phyloP scores from a whole-genome alignment of 2,797 vertebrate species.

The Girardinus metallicus region DNA sequence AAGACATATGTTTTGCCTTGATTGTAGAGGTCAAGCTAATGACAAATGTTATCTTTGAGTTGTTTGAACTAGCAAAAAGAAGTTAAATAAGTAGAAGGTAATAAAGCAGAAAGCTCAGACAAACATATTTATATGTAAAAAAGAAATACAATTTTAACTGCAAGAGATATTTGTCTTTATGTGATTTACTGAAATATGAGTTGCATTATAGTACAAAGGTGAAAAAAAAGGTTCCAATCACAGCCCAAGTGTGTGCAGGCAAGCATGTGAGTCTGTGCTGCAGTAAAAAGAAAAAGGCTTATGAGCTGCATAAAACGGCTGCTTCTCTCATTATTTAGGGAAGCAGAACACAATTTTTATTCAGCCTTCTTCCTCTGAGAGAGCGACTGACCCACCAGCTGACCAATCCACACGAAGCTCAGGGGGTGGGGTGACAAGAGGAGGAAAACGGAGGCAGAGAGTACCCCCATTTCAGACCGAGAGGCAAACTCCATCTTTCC shows the following conservation, averaged over 20 bases:
- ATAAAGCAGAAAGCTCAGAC: conserved; percentile 68
- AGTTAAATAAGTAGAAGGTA: conserved; percentile 76
- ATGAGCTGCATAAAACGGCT: conserved; percentile 40
- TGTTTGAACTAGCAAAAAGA: conserved; percentile 69
- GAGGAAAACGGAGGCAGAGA: conserved; percentile 21
- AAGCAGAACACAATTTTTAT: conserved; percentile 46
- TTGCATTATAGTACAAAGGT: conserved; percentile 35
- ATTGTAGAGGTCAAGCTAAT: conserved; percentile 81
- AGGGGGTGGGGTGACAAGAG: conserved; percentile 13
- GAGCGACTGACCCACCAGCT: conserved; percentile 56
- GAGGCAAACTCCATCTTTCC: conserved; percentile 63
- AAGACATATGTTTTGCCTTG: conserved; percentile 80
- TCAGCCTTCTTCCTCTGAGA: conserved; percentile 43
- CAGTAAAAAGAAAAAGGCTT: conserved; percentile 28
- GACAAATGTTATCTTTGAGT: conserved; percentile 66
- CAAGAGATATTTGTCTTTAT: conserved; percentile 37
- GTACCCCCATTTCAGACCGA: conserved; percentile 39
- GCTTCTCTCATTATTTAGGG: conserved; percentile 50
- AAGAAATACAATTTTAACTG: conserved; percentile 52
- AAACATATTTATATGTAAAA: conserved; percentile 49
- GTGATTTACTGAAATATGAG: conserved; percentile 55
- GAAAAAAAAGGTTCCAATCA: conserved; percentile 31
- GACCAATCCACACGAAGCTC: conserved; percentile 57
- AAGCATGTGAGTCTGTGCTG: conserved; percentile 13
- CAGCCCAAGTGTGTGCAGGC: conserved; percentile 10